Conservation (phyloP, 2,113 vertebrate genomes). For the Muntiacus muntjak region DNA sequence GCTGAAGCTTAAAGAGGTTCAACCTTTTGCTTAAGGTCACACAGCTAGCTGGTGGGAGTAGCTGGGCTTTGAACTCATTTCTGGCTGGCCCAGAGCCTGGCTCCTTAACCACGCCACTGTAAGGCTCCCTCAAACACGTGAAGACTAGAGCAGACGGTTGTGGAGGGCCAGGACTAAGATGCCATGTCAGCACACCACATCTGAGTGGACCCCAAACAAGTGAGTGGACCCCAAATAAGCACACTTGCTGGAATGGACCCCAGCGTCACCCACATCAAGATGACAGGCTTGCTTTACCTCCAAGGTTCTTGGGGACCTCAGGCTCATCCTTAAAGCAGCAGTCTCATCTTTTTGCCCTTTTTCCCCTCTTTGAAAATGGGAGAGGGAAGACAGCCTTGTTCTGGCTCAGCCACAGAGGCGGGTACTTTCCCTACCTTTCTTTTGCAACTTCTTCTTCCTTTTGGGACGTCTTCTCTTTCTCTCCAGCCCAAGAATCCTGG, state of each 20-base stretch:
- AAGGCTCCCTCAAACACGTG: neutral
- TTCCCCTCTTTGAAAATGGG: neutral
- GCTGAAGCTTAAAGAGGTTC: neutral
- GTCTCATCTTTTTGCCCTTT: neutral
- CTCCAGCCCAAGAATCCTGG: neutral
- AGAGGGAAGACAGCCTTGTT: neutral
- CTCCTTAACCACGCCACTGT: neutral
- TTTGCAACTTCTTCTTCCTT: neutral
- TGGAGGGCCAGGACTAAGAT: neutral
- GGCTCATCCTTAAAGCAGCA: neutral
- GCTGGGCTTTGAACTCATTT: neutral
- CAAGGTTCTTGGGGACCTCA: neutral
- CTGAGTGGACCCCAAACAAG: neutral
- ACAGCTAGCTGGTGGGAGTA: neutral
- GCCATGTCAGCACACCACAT: neutral
- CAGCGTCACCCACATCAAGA: neutral
- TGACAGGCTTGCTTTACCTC: neutral
- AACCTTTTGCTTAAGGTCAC: neutral
- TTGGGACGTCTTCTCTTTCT: neutral
- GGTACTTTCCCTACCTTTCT: neutral
- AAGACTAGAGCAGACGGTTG: neutral
- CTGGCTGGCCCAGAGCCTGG: neutral
- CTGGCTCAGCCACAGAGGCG: neutral
- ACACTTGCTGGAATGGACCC: neutral
- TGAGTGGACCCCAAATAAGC: neutral